Evolutionary conservation across 2,797 vertebrate species (phyloP), one percentile per base, ranked within the genome.

Genomic region (Champsocephalus esox): DNA sequence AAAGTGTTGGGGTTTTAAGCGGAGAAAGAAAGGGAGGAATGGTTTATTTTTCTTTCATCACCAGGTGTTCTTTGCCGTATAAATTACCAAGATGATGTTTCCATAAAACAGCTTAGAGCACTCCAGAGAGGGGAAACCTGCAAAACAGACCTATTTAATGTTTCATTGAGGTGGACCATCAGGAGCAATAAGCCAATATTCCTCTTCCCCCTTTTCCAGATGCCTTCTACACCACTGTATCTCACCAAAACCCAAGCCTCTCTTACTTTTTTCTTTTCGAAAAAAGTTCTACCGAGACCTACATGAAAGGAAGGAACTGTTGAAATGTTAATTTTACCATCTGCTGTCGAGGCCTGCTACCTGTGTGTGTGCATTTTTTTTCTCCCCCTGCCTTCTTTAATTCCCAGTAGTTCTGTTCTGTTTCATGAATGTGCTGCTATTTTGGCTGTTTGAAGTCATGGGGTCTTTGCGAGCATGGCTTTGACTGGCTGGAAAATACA

Each of bases 261-360:
- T 95, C 82, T 75, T 83, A 88, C 94, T 67, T 70, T 71, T 79
- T 82, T 63, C 21, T 62, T 50, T 14, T 3, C 19, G 77, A 92
- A 93, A 96, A 95, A 93, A 92, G 93, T 95, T 95, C 95, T 97
- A 83, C 94, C 87, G 96, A 98, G 96, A 97, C 96, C 79, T 89
- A 97, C 96, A 99, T 99, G 95, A 99, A 99, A 98, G 96, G 94
- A 93, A 94, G 92, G 93, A 97, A 95, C 95, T 98, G 96, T 98
- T 98, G 96, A 99, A 98, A 99, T 98, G 97, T 98, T 99, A 97
- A 99, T 98, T 99, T 98, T 96, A 96, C 97, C 97, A 96, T 99
- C 97, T 97, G 95, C 96, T 97, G 95, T 97, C 94, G 96, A 97
- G 96, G 95, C 96, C 95, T 95, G 96, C 96, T 98, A 98, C 95